Evolutionary conservation across 1,140 invertebrate genomes (phyloP).

Genomic region (Drosophila suzukii): DNA sequence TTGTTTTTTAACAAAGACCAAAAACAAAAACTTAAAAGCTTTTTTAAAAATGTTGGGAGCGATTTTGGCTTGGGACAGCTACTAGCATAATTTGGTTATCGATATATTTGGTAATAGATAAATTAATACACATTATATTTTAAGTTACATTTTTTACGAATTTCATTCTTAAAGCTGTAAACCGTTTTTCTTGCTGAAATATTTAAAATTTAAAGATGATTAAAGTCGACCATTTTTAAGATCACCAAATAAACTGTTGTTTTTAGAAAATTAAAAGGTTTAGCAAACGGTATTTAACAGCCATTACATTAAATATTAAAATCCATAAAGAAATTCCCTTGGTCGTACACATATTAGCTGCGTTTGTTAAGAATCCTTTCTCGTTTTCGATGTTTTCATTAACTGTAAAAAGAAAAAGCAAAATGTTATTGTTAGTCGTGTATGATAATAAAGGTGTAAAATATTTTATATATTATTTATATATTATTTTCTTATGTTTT

Average conservation of each 20-base stretch:
- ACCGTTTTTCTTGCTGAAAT: not conserved
- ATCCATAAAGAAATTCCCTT: conserved; percentile 4
- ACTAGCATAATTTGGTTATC: not conserved
- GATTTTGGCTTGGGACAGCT: not conserved
- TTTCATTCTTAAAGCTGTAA: not conserved
- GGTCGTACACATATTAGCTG: not conserved
- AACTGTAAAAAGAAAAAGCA: not conserved
- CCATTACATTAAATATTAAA: not conserved
- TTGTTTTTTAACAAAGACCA: not conserved
- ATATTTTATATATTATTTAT: no score
- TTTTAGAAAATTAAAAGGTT: not conserved
- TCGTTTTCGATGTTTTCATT: conserved; percentile 9
- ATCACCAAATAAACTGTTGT: not conserved
- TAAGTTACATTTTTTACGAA: no score
- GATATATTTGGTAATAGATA: not conserved
- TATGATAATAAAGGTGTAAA: not conserved
- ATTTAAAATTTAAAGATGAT: not conserved
- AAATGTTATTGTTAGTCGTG: not conserved
- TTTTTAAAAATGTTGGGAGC: no score
- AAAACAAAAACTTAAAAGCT: no score
- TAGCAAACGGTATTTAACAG: not conserved
- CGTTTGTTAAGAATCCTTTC: conserved; percentile 13
- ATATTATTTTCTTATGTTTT: no score
- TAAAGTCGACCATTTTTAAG: not conserved
- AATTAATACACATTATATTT: not conserved